These are phyloP conservation scores for Herpailurus yagouaroundi DNA, from an alignment of 2,113 vertebrate genomes.

Conservation along the genomic window DNA sequence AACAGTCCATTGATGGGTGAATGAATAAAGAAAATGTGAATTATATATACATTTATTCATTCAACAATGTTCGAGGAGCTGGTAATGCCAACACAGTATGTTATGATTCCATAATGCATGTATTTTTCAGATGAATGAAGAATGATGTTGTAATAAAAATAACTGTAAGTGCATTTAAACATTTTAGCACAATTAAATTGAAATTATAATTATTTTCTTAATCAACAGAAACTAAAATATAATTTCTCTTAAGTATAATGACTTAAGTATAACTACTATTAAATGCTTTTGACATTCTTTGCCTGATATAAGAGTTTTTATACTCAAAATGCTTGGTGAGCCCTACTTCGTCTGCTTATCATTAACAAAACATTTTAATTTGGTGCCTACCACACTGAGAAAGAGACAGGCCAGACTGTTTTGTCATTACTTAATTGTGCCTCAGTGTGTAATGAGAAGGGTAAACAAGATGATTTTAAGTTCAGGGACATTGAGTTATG, in stretches of 20 bases:
- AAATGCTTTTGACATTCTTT: not conserved
- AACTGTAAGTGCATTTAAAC: not conserved
- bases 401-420: not conserved
- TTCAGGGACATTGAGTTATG: not conserved
- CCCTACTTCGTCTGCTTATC: not conserved
- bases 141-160: not conserved
- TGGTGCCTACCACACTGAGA: not conserved
- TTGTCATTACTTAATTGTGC: not conserved
- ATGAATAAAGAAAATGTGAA: not conserved
- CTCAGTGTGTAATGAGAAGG: not conserved
- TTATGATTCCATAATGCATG: not conserved
- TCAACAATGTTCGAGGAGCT: not conserved
- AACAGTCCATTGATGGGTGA: not conserved
- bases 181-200: not conserved
- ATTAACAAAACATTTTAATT: not conserved
- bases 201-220: not conserved
- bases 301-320: not conserved
- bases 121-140: not conserved
- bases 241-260: not conserved
- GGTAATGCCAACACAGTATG: not conserved
- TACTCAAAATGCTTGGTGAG: not conserved
- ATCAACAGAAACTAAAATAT: not conserved
- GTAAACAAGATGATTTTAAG: not conserved
- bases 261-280: not conserved
- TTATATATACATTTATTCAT: not conserved